Percentiles rank a stretch among this genome's conserved stretches.
phyloP scores from a whole-genome alignment of 2,113 vertebrate species.

The Sapajus apella region DNA sequence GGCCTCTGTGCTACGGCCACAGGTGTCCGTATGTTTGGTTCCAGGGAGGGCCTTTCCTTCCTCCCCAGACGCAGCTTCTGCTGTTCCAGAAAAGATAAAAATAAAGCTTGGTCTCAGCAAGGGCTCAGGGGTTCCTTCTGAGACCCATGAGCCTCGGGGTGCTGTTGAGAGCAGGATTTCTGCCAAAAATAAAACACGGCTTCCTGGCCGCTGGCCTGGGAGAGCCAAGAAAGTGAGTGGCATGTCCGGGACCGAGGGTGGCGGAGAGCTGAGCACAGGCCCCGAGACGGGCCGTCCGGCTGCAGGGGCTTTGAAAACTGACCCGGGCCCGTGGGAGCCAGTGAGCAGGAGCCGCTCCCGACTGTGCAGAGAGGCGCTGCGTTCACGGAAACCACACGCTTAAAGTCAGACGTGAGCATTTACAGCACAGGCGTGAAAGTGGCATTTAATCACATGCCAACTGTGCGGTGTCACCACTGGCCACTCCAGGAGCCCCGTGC shows the following conservation, averaged over 20 bases:
- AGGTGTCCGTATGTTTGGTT: neutral
- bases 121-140: neutral
- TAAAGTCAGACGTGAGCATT: neutral
- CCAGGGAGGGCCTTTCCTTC: neutral
- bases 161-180: neutral
- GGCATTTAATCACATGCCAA: too few species aligned
- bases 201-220: neutral
- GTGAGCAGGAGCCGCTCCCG: neutral
- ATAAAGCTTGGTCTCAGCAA: neutral
- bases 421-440: too few species aligned
- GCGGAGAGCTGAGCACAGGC: too few species aligned
- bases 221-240: too few species aligned
- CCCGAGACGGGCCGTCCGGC: too few species aligned
- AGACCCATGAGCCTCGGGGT: rapidly evolving
- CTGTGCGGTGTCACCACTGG: rapidly evolving
- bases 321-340: neutral
- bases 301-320: too few species aligned
- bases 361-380: neutral
- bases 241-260: too few species aligned
- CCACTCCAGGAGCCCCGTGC: neutral
- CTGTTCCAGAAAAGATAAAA: neutral
- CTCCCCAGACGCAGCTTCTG: neutral
- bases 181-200: neutral
- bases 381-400: neutral
- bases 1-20: too few species aligned